phyloP scores from a whole-genome alignment of 1,140 invertebrate genomes.

The Chymomyza costata region DNA sequence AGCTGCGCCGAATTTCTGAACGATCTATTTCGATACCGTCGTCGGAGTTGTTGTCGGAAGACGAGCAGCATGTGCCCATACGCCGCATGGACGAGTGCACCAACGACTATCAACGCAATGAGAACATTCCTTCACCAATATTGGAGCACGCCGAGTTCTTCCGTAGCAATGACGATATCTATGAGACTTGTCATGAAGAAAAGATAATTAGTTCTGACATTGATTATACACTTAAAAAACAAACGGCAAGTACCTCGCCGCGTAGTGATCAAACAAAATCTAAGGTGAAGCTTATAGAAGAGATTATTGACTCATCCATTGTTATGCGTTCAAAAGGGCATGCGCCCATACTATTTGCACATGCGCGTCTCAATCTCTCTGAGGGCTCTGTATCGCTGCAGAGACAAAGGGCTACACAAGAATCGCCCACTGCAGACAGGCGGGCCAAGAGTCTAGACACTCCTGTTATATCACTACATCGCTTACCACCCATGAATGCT shows the following conservation, averaged over 20 bases:
- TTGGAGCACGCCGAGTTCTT: constrained; percentile 79
- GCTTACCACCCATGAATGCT: constrained; percentile 86
- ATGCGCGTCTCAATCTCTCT: constrained; percentile 85
- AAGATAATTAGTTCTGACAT: constrained; percentile 65
- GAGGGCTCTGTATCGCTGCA: constrained; percentile 87
- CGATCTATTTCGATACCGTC: constrained; percentile 83
- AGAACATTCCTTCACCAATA: constrained; percentile 79
- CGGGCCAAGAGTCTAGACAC: constrained; percentile 89
- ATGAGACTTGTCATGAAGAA: constrained; percentile 72
- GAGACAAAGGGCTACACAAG: constrained; percentile 82
- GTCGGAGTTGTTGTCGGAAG: constrained; percentile 83
- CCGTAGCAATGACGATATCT: constrained; percentile 78
- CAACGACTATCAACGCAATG: constrained; percentile 79
- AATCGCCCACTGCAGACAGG: constrained; percentile 83
- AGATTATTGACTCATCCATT: constrained; percentile 74
- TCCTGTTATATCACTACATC: constrained; percentile 85
- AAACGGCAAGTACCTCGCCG: constrained; percentile 39
- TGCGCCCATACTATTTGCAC: constrained; percentile 85
- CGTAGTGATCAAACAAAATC: constrained; percentile 40
- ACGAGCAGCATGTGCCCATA: constrained; percentile 77
- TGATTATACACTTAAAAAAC: constrained; percentile 70
- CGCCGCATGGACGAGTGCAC: constrained; percentile 75
- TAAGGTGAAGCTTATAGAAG: constrained; percentile 70
- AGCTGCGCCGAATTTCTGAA: constrained; percentile 81
- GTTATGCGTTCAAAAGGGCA: constrained; percentile 79